A percentile compares a stretch with the other conserved stretches of the same genome.
Conservation (phyloP, 2,888 invertebrate species). For the Cacoxenus indagator region DNA sequence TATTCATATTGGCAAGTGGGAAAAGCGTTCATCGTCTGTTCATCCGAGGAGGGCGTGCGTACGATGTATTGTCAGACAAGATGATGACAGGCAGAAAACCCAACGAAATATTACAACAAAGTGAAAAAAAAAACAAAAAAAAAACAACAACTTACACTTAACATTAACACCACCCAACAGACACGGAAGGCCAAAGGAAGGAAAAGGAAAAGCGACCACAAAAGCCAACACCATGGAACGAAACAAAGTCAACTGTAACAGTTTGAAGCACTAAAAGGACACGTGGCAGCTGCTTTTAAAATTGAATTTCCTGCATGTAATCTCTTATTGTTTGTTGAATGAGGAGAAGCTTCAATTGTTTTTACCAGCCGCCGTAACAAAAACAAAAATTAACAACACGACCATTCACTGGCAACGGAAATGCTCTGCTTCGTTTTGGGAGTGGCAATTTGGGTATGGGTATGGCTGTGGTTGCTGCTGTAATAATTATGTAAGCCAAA, state of each 20-base stretch:
- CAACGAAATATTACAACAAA: slow-evolving; percentile 41
- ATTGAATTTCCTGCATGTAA: slow-evolving; percentile 70
- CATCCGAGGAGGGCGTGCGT: no score
- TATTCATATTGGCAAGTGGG: not conserved
- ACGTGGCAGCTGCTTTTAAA: slow-evolving; percentile 71
- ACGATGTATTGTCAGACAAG: no score
- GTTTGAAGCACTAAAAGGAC: slow-evolving; percentile 68
- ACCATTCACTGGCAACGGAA: not conserved
- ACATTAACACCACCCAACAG: slow-evolving; percentile 19
- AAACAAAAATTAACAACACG: not conserved
- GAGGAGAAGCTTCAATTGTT: slow-evolving; percentile 63
- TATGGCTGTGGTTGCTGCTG: slow-evolving; percentile 7
- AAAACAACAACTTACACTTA: slow-evolving; percentile 28
- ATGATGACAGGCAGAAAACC: slow-evolving; percentile 13
- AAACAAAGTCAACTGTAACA: slow-evolving; percentile 55
- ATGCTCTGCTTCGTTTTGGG: slow-evolving; percentile 10
- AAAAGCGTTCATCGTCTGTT: no score
- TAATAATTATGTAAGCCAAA: no score
- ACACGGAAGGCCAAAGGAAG: slow-evolving; percentile 15
- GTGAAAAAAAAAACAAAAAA: slow-evolving; percentile 23
- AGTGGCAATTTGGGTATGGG: slow-evolving; percentile 3
- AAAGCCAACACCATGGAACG: not conserved
- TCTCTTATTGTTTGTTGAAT: slow-evolving; percentile 41
- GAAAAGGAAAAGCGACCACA: not conserved
- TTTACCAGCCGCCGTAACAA: slow-evolving; percentile 28